Evolutionary conservation across 2,888 invertebrate genomes (phyloP).

Genomic region (Cabera pusaria): DNA sequence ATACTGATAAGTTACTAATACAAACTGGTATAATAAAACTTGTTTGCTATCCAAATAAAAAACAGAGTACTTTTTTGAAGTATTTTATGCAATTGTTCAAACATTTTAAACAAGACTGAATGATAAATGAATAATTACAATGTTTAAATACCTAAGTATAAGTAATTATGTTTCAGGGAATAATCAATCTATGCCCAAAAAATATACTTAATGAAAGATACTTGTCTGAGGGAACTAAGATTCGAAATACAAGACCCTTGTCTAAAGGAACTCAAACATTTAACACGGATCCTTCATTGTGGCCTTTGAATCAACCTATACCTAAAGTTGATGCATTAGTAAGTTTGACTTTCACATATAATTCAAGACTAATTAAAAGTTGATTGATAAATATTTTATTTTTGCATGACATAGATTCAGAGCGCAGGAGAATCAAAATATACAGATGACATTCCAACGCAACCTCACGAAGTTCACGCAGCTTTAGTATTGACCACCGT

Average conservation of each 20-base stretch:
- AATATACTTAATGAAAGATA: conserved; percentile 31
- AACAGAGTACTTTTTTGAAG: too few species aligned
- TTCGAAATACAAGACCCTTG: conserved; percentile 32
- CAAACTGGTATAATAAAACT: too few species aligned
- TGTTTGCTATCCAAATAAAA: too few species aligned
- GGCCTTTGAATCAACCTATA: conserved; percentile 87
- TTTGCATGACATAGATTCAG: conserved; percentile 2
- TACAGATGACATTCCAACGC: conserved; percentile 84
- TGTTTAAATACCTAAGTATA: too few species aligned
- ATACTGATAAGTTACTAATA: too few species aligned
- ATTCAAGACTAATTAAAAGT: too few species aligned
- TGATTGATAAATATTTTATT: not conserved
- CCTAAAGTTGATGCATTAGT: conserved; percentile 84
- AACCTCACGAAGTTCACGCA: conserved; percentile 85
- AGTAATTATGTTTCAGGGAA: conserved; percentile 34
- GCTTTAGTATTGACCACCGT: conserved; percentile 83
- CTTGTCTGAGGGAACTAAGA: conserved; percentile 39
- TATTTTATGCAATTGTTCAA: too few species aligned
- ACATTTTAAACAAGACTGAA: too few species aligned
- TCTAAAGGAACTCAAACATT: conserved; percentile 85
- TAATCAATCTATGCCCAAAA: conserved; percentile 43
- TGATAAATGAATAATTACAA: too few species aligned
- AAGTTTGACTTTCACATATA: too few species aligned
- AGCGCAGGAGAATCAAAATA: conserved; percentile 58
- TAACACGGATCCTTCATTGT: conserved; percentile 83